These are phyloP conservation scores for Nothobranchius furzeri DNA, from an alignment of 2,113 vertebrate species.

Conservation along the genomic window DNA sequence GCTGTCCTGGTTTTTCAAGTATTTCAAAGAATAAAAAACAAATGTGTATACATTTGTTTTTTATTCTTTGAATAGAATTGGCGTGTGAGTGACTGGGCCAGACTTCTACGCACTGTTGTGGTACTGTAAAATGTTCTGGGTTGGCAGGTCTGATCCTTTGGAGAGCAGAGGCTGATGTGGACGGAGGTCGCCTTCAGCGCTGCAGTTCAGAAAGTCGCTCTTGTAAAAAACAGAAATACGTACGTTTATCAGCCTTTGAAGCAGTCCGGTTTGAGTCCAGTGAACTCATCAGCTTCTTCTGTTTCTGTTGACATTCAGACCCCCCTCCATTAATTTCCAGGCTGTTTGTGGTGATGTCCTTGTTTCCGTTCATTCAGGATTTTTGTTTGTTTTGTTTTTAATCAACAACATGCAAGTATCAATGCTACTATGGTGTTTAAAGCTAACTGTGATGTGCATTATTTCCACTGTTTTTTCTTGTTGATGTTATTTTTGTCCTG, in stretches of 20 bases:
- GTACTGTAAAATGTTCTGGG: slow-evolving; percentile 59
- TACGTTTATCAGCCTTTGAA: neutral
- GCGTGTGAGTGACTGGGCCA: neutral
- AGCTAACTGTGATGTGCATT: slow-evolving; percentile 87
- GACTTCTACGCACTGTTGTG: slow-evolving; percentile 25
- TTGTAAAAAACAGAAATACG: neutral
- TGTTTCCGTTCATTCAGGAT: slow-evolving; percentile 69
- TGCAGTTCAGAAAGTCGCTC: slow-evolving; percentile 1
- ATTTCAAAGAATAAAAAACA: too few relatives aligned
- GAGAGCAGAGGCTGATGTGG: slow-evolving; percentile 13
- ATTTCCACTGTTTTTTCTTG: slow-evolving; percentile 75
- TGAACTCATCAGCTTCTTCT: slow-evolving; percentile 66
- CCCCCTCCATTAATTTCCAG: slow-evolving; percentile 12
- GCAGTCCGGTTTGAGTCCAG: slow-evolving; percentile 20
- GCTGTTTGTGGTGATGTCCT: slow-evolving; percentile 67
- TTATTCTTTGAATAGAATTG: neutral
- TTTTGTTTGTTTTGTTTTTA: slow-evolving; percentile 41
- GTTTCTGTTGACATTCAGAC: slow-evolving; percentile 45
- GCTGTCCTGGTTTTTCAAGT: too few relatives aligned
- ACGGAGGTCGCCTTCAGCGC: slow-evolving; percentile 13
- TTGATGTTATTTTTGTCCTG: slow-evolving; percentile 75
- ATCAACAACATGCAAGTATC: slow-evolving; percentile 67
- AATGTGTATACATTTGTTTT: neutral
- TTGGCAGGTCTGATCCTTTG: slow-evolving; percentile 53
- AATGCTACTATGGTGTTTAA: slow-evolving; percentile 74